Evolutionary conservation across 1,140 invertebrate species (phyloP).

Genomic region (Chionoecetes opilio): DNA sequence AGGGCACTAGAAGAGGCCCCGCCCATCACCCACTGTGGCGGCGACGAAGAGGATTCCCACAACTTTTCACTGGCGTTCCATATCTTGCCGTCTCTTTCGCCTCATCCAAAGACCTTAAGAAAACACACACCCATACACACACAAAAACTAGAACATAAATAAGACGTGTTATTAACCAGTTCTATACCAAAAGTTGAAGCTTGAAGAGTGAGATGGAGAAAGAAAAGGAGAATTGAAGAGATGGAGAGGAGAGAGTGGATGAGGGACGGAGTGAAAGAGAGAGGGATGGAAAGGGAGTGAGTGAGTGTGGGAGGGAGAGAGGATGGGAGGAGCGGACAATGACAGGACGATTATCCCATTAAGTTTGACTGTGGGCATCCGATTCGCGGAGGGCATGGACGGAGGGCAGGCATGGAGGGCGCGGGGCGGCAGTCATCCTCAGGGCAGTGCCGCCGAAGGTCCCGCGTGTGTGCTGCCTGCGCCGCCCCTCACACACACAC

Average conservation of each 20-base stretch:
- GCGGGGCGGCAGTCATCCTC: constrained; percentile 61
- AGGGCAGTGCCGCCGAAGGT: constrained; percentile 58
- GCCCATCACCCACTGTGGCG: constrained; percentile 40
- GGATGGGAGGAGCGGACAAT: constrained; percentile 67
- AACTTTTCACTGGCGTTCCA: neutral
- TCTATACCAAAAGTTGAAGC: neutral
- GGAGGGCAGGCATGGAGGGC: constrained; percentile 48
- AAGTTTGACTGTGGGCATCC: constrained; percentile 76
- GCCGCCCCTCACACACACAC: too few relatives aligned
- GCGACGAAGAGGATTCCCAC: neutral
- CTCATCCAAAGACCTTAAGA: too few relatives aligned
- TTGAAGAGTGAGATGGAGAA: neutral
- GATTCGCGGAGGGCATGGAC: constrained; percentile 65
- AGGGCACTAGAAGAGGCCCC: constrained; percentile 56
- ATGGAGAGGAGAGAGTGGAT: neutral
- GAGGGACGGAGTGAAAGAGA: neutral
- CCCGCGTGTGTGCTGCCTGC: neutral
- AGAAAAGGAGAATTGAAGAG: neutral
- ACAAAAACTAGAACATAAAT: neutral
- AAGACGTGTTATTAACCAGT: neutral
- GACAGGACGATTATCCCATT: constrained; percentile 77
- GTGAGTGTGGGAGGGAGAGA: neutral
- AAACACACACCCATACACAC: too few relatives aligned
- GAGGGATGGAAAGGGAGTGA: neutral
- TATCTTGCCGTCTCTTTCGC: neutral